A percentile compares a stretch with the other conserved stretches of the same genome.
phyloP scores from a whole-genome alignment of 1,140 invertebrate genomes.

The Anthonomus grandis region DNA sequence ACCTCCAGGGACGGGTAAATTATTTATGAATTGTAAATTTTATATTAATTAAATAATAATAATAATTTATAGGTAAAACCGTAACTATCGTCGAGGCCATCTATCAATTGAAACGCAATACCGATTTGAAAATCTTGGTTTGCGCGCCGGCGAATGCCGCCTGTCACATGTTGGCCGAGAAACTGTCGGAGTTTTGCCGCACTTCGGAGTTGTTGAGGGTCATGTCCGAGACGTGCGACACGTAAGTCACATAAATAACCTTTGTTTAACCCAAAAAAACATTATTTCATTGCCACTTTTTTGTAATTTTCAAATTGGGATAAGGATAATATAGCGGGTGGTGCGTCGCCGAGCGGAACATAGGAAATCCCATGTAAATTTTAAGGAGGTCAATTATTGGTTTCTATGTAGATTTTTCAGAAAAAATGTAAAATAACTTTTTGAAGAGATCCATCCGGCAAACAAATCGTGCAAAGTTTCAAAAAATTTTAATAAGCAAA shows the following conservation, averaged over 20 bases:
- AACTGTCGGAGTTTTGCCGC: conserved; percentile 43
- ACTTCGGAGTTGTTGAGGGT: conserved; percentile 31
- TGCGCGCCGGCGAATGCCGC: conserved; percentile 73
- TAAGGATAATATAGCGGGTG: no score
- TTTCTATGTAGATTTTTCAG: no score
- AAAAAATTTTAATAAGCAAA: no score
- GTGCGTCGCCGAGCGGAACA: no score
- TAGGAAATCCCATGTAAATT: no score
- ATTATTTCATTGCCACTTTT: no score
- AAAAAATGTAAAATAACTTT: no score
- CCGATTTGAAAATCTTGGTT: conserved; percentile 55
- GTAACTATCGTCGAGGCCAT: conserved; percentile 85
- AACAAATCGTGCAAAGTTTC: no score
- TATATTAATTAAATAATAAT: neutral
- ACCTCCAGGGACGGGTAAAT: conserved; percentile 88
- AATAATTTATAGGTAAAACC: conserved; percentile 61
- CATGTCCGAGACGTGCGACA: conserved; percentile 34
- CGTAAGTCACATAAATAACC: conserved; percentile 32
- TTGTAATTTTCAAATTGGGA: no score
- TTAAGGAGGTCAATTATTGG: no score
- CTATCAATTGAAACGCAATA: conserved; percentile 58
- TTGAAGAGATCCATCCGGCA: no score
- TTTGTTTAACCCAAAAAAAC: no score
- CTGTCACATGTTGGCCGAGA: conserved; percentile 64
- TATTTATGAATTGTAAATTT: neutral